Conservation (phyloP, 2,113 vertebrate species). For the Leptocoma aspasia region DNA sequence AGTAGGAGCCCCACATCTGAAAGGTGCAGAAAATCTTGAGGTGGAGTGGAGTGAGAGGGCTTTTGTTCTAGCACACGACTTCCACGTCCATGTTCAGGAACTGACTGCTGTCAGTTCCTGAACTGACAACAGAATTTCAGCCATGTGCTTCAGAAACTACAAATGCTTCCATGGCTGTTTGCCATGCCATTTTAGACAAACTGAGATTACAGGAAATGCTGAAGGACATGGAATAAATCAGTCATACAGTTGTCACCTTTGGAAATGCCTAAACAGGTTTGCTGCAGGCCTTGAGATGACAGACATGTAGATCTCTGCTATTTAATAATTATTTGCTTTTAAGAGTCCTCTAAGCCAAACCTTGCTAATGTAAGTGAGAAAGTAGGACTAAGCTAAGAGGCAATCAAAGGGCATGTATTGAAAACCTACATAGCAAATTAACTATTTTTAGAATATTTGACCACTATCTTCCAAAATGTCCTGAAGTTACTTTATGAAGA, state of each 20-base stretch:
- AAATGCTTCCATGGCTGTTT: neutral
- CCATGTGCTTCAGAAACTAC: neutral
- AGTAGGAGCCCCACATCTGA: rapidly evolving
- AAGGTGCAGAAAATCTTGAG: neutral
- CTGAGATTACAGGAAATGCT: neutral
- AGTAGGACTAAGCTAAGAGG: neutral
- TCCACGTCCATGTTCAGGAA: neutral
- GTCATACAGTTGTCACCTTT: neutral
- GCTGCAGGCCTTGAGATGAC: neutral
- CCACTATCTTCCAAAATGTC: neutral
- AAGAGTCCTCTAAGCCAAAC: neutral
- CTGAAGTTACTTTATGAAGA: neutral
- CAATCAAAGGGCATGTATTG: neutral
- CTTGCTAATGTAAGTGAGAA: neutral
- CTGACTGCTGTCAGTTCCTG: neutral
- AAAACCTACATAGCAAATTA: neutral
- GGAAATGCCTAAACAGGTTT: neutral
- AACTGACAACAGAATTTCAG: neutral
- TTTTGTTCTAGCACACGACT: neutral
- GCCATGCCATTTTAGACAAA: neutral
- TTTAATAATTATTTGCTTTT: neutral
- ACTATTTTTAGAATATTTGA: neutral
- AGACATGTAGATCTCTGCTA: neutral
- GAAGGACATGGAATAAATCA: neutral
- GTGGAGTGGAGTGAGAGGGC: rapidly evolving